These are phyloP conservation scores for Leuctra nigra DNA, from an alignment of 2,888 invertebrate genomes.

Conservation along the genomic window DNA sequence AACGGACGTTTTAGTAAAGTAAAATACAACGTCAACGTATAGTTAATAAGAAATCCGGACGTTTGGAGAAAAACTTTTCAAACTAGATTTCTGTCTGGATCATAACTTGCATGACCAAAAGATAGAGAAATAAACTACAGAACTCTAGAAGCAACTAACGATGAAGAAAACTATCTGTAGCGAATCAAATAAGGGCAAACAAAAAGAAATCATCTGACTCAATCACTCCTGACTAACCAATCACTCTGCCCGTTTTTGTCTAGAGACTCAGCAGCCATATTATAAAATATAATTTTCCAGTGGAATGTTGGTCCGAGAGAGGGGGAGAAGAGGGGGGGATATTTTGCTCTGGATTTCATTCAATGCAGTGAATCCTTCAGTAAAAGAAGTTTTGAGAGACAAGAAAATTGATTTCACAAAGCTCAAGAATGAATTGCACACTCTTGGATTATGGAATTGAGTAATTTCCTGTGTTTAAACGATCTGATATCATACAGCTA, in stretches of 20 bases:
- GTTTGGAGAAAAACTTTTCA: neutral
- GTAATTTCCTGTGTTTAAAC: too few relatives aligned
- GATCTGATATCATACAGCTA: too few relatives aligned
- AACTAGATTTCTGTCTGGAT: neutral
- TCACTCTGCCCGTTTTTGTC: constrained; percentile 6
- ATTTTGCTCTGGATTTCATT: too few relatives aligned
- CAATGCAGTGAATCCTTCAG: too few relatives aligned
- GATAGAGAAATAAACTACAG: constrained; percentile 10
- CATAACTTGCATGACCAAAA: constrained; percentile 2
- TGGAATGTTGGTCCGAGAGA: neutral
- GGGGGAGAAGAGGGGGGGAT: too few relatives aligned
- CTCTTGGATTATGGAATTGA: too few relatives aligned
- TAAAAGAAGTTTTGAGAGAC: too few relatives aligned
- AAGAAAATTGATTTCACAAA: too few relatives aligned
- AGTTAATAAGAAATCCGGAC: constrained; percentile 2
- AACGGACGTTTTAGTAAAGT: neutral
- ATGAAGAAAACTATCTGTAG: constrained; percentile 6
- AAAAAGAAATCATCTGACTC: constrained; percentile 14
- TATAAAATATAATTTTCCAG: constrained; percentile 5
- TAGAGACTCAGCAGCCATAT: neutral
- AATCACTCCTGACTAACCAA: constrained; percentile 7
- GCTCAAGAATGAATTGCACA: too few relatives aligned
- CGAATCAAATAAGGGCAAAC: constrained; percentile 12
- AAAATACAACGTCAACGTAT: neutral
- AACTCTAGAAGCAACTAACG: neutral